Evolutionary conservation across 2,888 invertebrate species (phyloP).

Genomic region (Caenorhabditis uteleia): DNA sequence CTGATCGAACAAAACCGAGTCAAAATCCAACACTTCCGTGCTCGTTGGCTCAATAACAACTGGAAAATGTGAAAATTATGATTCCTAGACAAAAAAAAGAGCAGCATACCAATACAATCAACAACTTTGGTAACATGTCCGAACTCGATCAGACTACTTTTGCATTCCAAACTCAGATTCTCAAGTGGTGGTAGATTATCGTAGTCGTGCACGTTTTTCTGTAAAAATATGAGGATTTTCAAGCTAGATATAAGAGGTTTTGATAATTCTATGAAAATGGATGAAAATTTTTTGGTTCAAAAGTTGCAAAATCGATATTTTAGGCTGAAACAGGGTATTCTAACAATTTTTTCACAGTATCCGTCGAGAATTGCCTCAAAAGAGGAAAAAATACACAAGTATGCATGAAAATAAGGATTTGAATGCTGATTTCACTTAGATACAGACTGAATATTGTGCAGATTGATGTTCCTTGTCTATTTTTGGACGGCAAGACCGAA

Average conservation of each 20-base stretch:
- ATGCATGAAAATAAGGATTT: no score
- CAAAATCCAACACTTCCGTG: constrained; percentile 35
- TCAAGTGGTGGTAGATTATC: constrained; percentile 37
- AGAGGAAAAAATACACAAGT: no score
- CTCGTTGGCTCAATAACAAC: constrained; percentile 23
- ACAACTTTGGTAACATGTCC: constrained; percentile 20
- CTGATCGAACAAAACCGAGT: constrained; percentile 27
- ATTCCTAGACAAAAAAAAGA: background rate
- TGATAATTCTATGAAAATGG: no score
- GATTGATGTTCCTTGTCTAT: no score
- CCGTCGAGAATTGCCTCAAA: no score
- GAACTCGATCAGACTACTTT: constrained; percentile 14
- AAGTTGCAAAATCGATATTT: no score
- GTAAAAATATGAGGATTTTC: background rate
- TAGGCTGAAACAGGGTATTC: no score
- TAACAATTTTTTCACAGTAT: no score
- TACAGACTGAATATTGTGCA: no score
- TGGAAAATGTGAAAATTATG: constrained; percentile 1
- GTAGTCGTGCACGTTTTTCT: constrained; percentile 32
- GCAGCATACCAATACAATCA: constrained; percentile 12
- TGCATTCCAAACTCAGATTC: constrained; percentile 25
- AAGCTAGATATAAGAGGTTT: background rate
- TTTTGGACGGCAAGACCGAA: no score
- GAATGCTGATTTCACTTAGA: no score
- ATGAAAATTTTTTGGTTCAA: no score